Percentiles rank a stretch among this genome's conserved stretches.
Evolutionary conservation across 2,113 vertebrate genomes (phyloP).

Genomic region (Rhea americana): DNA sequence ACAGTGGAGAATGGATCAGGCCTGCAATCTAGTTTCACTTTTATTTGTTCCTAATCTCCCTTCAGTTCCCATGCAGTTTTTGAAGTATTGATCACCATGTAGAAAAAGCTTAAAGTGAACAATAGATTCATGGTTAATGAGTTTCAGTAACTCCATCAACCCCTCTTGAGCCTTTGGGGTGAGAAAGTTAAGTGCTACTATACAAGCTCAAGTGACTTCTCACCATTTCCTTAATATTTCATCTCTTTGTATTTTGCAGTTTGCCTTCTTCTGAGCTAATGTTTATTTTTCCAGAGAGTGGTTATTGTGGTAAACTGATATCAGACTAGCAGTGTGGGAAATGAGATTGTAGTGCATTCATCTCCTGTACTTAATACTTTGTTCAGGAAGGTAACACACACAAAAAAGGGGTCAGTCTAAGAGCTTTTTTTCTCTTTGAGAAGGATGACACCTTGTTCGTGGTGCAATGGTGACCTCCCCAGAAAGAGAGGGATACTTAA

Average conservation of each 20-base stretch:
- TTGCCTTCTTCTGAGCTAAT: conserved; percentile 43
- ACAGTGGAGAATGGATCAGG: not conserved
- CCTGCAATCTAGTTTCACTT: not conserved
- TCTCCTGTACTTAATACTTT: not conserved
- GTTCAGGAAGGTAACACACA: not conserved
- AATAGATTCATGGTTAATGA: conserved; percentile 45
- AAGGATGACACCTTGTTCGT: not conserved
- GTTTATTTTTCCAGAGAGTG: conserved; percentile 35
- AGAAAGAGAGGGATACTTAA: not conserved
- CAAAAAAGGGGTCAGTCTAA: not conserved
- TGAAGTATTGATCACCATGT: conserved; percentile 5
- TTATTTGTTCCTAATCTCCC: not conserved
- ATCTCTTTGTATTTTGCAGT: conserved; percentile 27
- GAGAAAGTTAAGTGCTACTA: conserved; percentile 58
- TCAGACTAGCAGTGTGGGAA: conserved; percentile 27
- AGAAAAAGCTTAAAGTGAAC: conserved; percentile 14
- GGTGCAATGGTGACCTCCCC: not conserved
- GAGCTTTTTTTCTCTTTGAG: not conserved
- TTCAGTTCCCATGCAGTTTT: not conserved
- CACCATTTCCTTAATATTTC: conserved; percentile 58
- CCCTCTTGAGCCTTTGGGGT: not conserved
- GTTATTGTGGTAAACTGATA: conserved; percentile 56
- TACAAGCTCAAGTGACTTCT: conserved; percentile 48
- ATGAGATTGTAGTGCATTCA: not conserved
- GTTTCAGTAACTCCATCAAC: not conserved